Evolutionary conservation across 2,888 invertebrate genomes (phyloP).

Genomic region (Archaeoteleia sp.): DNA sequence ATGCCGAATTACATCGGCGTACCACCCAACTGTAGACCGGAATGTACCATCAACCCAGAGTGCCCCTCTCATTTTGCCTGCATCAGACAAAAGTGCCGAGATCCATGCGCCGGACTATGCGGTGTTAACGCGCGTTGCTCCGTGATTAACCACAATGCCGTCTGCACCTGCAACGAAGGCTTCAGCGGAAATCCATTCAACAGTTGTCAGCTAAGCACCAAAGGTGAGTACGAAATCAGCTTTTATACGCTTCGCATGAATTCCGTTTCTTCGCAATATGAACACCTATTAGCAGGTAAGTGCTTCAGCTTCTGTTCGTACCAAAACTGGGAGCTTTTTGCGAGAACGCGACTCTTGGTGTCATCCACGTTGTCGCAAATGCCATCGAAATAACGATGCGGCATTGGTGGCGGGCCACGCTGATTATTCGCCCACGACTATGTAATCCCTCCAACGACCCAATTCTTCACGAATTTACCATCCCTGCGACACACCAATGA

Average conservation of each 20-base stretch:
- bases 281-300: slow-evolving; percentile 56
- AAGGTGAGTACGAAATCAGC: slow-evolving; percentile 62
- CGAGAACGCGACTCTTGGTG: slow-evolving; percentile 25
- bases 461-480: neutral
- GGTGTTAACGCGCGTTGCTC: slow-evolving; percentile 77
- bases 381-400: slow-evolving; percentile 4
- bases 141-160: slow-evolving; percentile 79
- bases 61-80: slow-evolving; percentile 78
- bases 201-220: slow-evolving; percentile 68
- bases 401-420: slow-evolving; percentile 60
- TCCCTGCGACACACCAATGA: slow-evolving; percentile 39
- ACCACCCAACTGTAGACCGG: slow-evolving; percentile 78
- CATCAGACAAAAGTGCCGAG: slow-evolving; percentile 79
- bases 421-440: slow-evolving; percentile 19
- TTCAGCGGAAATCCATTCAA: slow-evolving; percentile 78
- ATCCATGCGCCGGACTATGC: slow-evolving; percentile 79
- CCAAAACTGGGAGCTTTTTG: slow-evolving; percentile 32
- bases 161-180: slow-evolving; percentile 77
- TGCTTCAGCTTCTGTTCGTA: slow-evolving; percentile 55
- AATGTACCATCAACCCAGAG: slow-evolving; percentile 79
- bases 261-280: slow-evolving; percentile 21
- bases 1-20: slow-evolving; percentile 77
- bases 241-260: neutral
- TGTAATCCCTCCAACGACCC: neutral
- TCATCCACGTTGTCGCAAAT: neutral